Evolutionary conservation across 2,888 invertebrate species (phyloP), one percentile per base, ranked within the genome.

Genomic region (Tenthredo livida): DNA sequence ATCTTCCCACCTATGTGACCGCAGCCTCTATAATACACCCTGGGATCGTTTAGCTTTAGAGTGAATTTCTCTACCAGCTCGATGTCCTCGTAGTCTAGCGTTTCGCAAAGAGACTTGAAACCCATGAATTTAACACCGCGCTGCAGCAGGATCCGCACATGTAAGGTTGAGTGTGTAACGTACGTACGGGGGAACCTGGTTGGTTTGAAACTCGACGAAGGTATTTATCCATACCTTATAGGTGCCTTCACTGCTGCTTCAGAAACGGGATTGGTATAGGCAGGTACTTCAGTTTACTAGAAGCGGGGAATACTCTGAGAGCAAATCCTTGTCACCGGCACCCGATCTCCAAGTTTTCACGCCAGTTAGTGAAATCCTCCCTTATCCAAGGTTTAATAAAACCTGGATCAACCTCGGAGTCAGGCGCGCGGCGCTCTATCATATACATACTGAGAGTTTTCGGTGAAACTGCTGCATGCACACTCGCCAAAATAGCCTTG

Each of bases 231-330:
- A 21, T 72, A 72, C 40, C 29, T 29, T 61, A 61, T 21, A 61
- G n/a, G n/a, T n/a, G n/a, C 61, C 25, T 61, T 25, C 25, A 12
- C 0, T 25, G 25, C 25, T 21, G 21, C 33, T 33, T 67, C 67
- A 67, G 4, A 73, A 9, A 43, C 4, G 72, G 67, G n/a, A 73
- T 37, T n/a, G 43, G 40, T 43, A 43, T 73, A 43, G 40, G 72
- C 50, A 29, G 25, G 50, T 77, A 47, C 50, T 50, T 29, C 29
- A 54, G 77, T 29, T 50, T 54, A 33, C 47, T 12, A n/a, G 43
- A 73, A 73, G 4, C 72, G 40, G 40, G n/a, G 72, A 72, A 72
- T 72, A 77, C 50, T 54, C 77, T 77, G 77, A 77, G 77, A 77
- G 77, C 50, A 77, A 77, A 77, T 77, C 77, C 77, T 77, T 77